Conservation (phyloP, 2,888 invertebrate genomes). For the Cremastinae sp. region DNA sequence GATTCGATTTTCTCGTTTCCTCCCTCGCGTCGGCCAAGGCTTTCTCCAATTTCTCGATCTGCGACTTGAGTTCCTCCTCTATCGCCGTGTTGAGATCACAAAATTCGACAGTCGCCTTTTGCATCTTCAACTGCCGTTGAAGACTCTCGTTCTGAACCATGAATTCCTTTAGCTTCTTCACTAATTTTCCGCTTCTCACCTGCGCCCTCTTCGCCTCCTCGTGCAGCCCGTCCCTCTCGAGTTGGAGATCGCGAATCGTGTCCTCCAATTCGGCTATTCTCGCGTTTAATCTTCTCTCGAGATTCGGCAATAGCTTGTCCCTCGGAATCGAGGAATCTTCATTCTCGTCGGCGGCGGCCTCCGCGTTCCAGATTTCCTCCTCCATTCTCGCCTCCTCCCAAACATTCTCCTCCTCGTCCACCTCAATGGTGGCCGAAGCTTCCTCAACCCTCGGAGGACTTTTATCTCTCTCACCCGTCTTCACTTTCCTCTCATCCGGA, state of each 20-base stretch:
- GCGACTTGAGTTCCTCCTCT: conserved; percentile 89
- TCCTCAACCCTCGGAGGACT: neutral
- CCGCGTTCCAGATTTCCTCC: conserved; percentile 83
- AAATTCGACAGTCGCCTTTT: conserved; percentile 81
- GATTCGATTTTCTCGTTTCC: conserved; percentile 83
- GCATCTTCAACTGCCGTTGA: conserved; percentile 82
- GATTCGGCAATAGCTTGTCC: conserved; percentile 63
- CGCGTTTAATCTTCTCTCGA: conserved; percentile 73
- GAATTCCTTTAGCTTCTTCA: conserved; percentile 92
- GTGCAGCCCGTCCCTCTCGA: conserved; percentile 82
- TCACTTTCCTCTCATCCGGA: conserved; percentile 23
- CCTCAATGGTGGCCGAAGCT: conserved; percentile 43
- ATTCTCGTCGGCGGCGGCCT: conserved; percentile 81
- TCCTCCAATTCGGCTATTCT: conserved; percentile 83
- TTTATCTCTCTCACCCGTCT: conserved; percentile 26
- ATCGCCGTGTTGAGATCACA: conserved; percentile 88
- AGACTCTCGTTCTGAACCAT: conserved; percentile 86
- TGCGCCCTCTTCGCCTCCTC: conserved; percentile 85
- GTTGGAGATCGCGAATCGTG: conserved; percentile 83
- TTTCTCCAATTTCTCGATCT: conserved; percentile 85
- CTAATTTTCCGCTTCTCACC: conserved; percentile 88
- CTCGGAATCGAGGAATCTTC: conserved; percentile 70
- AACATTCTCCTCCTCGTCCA: conserved; percentile 81
- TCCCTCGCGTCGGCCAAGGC: conserved; percentile 83
- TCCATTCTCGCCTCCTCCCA: conserved; percentile 78